Evolutionary conservation across 1,140 invertebrate species (phyloP).

Genomic region (Brachionus plicatilis): DNA sequence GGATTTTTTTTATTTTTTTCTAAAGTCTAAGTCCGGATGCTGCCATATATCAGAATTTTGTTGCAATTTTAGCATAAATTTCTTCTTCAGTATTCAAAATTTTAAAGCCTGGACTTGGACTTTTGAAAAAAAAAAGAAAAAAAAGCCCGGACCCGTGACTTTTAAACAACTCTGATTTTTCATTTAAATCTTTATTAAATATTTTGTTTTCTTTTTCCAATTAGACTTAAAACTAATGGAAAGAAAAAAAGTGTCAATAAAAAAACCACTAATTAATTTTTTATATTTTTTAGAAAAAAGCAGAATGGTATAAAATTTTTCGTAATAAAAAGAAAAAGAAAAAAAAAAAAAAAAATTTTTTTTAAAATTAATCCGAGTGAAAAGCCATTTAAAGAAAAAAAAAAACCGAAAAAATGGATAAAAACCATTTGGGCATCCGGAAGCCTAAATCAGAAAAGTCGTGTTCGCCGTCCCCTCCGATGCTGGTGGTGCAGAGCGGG

Average conservation of each 20-base stretch:
- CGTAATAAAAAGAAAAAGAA: background rate
- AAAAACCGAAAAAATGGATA: background rate
- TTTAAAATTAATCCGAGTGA: slow-evolving; percentile 9
- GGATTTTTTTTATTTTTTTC: no score
- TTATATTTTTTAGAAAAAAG: background rate
- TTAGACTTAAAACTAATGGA: background rate
- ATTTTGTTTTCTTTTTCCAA: background rate
- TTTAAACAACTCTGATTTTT: no score
- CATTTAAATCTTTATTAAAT: no score
- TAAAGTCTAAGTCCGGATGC: no score
- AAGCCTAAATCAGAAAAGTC: background rate
- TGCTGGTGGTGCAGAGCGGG: background rate
- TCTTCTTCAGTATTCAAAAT: no score
- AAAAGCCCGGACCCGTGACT: no score
- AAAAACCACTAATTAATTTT: no score
- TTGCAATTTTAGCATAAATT: no score
- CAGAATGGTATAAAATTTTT: background rate
- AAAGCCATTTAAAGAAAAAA: background rate
- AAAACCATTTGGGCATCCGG: background rate
- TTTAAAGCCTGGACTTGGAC: no score
- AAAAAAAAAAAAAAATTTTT: background rate
- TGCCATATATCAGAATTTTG: no score
- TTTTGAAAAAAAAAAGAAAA: no score
- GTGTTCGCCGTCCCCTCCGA: background rate
- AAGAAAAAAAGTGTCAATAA: no score